Evolutionary conservation across 2,113 vertebrate genomes (phyloP), one percentile per base, ranked within the genome.

Genomic region (Penelope pileata): DNA sequence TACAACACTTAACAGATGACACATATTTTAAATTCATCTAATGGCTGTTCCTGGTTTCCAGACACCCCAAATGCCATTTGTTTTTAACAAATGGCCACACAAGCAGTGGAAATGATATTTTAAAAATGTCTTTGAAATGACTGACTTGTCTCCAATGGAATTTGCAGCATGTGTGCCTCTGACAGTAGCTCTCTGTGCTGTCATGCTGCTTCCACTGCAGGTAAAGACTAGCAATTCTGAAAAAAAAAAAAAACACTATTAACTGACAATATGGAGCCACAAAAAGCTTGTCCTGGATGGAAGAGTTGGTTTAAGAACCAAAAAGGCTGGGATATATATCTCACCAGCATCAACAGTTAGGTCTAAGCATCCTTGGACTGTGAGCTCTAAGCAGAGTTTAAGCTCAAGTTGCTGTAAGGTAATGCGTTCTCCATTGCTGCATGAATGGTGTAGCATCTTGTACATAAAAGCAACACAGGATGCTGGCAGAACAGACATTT

Each of bases 11-110:
- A 95, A 95, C 95, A 95, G 91, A 95, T 96, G 97, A 96, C 89
- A 79, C 94, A 92, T 96, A 89, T 72, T 97, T 97, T 18, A 90
- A 34, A 64, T 87, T 67, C 86, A 84, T 82, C 96, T 95, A 88
- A 93, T 83, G 91, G 78, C 91, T 67, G 73, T 54, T 66, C 90
- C 93, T 58, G 64, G n/a, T 79, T 91, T 89, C 73, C 93, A 94
- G 94, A 42, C 91, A 90, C 60, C 30, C 76, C 83, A 56, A 85
- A 70, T 90, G 90, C 90, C 96, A 96, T 96, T 96, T 97, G 97
- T 95, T 94, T 81, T 78, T 79, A 90, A 96, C 97, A 97, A 92
- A 96, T 96, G 96, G 93, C 89, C 91, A 82, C 70, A 90, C 88
- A 77, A 60, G 95, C 86, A 69, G 79, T 62, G 58, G 70, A 51